Evolutionary conservation across 2,797 vertebrate genomes (phyloP), one percentile per base, ranked within the genome.

Genomic region (Gorsachius magnificus): DNA sequence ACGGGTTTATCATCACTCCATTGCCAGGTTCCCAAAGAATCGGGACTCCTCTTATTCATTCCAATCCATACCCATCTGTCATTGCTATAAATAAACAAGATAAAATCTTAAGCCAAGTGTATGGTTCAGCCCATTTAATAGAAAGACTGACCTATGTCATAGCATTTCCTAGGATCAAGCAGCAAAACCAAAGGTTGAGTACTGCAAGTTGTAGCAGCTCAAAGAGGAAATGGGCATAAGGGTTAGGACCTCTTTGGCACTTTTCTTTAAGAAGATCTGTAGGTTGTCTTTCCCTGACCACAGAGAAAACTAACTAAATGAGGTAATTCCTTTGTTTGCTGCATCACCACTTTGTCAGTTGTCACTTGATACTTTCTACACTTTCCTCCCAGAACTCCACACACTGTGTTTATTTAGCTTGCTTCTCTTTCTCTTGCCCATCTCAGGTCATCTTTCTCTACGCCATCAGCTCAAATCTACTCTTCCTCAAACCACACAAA

Each of bases 11-110:
- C 97, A 24, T 99, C 98, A 72, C 99, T 99, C 99, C 99, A 99
- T 50, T 98, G 97, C 99, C 99, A 99, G 46, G 99, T 98, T 90
- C 97, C 98, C 95, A 98, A 98, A 26, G 97, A 98, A 94, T 98
- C 98, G 18, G 99, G 99, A 97, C 99, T 99, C 87, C 99, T 98
- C 93, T 99, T 99, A 98, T 99, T 99, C 97, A 99, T 98, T 79
- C 99, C 99, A 48, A 99, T 98, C 99, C 99, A 99, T 93, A 99
- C 98, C 98, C 98, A 99, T 45, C 99, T 98, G 81, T 98, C 97
- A 97, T 99, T 99, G 96, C 95, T 97, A 91, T 75, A 95, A 97
- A 94, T 31, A 96, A 92, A 90, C 58, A 81, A 65, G 31, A 66
- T 58, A 76, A 75, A 89, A 72, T 36, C 64, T 89, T 38, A 64